Evolutionary conservation across 2,797 vertebrate genomes (phyloP).

Genomic region (Anas flavirostris): DNA sequence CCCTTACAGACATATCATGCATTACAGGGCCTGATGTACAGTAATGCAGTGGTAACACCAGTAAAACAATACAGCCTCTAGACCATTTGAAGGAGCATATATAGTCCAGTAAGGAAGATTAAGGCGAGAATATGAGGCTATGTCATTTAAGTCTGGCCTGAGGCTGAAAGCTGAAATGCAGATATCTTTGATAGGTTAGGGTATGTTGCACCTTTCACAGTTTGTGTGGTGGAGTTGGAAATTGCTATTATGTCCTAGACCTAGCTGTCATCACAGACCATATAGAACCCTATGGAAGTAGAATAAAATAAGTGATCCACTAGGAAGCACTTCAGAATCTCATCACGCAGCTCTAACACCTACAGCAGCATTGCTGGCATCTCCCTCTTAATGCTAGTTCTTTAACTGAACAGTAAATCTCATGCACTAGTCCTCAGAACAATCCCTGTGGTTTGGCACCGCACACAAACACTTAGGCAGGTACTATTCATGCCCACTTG

Average conservation of each 20-base stretch:
- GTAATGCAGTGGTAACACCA: neutral
- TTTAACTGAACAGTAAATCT: neutral
- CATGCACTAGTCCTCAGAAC: neutral
- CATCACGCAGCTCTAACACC: neutral
- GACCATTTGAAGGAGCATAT: neutral
- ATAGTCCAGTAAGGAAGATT: neutral
- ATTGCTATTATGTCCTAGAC: neutral
- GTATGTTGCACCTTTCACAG: neutral
- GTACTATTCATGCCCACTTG: neutral
- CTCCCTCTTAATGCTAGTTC: neutral
- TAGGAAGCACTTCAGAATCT: neutral
- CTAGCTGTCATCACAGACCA: neutral
- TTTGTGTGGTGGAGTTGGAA: neutral
- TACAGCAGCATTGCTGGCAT: neutral
- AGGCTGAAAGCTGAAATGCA: neutral
- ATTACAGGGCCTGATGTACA: neutral
- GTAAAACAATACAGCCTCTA: neutral
- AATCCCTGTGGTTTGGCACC: slow-evolving; percentile 1
- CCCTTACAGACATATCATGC: neutral
- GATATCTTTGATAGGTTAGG: neutral
- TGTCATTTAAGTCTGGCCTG: neutral
- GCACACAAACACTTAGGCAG: neutral
- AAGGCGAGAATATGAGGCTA: neutral
- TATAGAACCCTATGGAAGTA: neutral
- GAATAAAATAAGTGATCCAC: neutral